Evolutionary conservation across 2,797 vertebrate genomes (phyloP), one percentile per base, ranked within the genome.

Genomic region (Clarias pachynema): DNA sequence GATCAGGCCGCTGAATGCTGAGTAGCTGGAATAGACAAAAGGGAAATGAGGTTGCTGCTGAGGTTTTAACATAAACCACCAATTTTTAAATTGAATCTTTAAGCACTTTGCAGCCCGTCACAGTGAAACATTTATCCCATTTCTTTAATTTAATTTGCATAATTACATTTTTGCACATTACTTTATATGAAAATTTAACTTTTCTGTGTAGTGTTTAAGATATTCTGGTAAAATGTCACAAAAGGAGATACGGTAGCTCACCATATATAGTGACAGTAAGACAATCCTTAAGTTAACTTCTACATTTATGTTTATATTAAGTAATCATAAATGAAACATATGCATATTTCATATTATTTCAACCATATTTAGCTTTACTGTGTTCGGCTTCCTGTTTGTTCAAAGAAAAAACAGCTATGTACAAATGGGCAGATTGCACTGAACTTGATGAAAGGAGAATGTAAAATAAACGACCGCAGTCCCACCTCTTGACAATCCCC

Each of bases 371-470:
- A 66, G 1, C 16, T 66, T 49, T 49, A 8, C 8, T 63, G 24
- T 16, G 14, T 53, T 29, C 63, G 4, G 62, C 9, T 24, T 65
- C 60, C 8, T 18, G 15, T 31, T 16, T 81, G 18, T 31, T 66
- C 31, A 10, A 68, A 20, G 3, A 18, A 81, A 63, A 56, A 49
- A 85, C 53, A 12, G n/a, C 8, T 49, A 74, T 57, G 29, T 59
- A 57, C 78, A 81, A 56, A 85, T 85, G 78, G 78, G 34, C 34
- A 79, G 63, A 16, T 22, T 29, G 37, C 44, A 62, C 26, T 68
- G 70, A 82, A 69, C 79, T 37, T 57, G 34, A 74, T 74, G 59
- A 82, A 68, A 86, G 40, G 79, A 57, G 2, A 62, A 73, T 79
- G 29, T 65, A 20, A 77, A 56, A 59, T 40, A 66, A 59, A 57